Evolutionary conservation across 2,888 invertebrate genomes (phyloP).

Genomic region (Athalia rosae): DNA sequence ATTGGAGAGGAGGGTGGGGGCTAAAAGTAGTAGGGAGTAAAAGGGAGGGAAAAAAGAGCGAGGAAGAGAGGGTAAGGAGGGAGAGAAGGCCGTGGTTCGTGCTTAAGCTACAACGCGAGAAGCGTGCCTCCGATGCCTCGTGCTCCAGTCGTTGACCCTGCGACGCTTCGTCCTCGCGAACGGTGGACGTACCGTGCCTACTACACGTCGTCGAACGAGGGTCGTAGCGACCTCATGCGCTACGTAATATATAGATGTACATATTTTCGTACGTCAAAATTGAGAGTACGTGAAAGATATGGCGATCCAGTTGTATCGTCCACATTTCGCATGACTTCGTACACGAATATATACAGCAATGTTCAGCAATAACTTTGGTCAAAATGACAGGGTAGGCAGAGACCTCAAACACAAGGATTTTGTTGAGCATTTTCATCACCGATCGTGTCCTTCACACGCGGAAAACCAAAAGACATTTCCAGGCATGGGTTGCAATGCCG

Average conservation of each 20-base stretch:
- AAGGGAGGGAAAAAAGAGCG: slow-evolving; percentile 5
- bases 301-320: neutral
- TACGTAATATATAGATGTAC: slow-evolving; percentile 34
- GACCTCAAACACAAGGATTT: too few species aligned
- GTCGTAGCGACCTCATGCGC: slow-evolving; percentile 26
- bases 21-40: neutral
- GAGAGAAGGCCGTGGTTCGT: slow-evolving; percentile 36
- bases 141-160: slow-evolving; percentile 69
- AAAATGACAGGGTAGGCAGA: too few species aligned
- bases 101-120: slow-evolving; percentile 33
- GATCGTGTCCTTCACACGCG: too few species aligned
- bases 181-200: neutral
- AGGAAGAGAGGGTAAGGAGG: neutral
- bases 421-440: too few species aligned
- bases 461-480: too few species aligned
- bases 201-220: slow-evolving; percentile 19
- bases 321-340: neutral
- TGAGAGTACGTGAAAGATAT: neutral
- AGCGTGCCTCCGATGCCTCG: slow-evolving; percentile 50
- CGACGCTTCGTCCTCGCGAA: slow-evolving; percentile 23
- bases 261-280: neutral
- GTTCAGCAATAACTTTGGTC: too few species aligned
- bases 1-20: too few species aligned
- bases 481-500: too few species aligned
- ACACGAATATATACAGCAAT: neutral